These are phyloP conservation scores for Acomys russatus DNA, from an alignment of 2,797 vertebrate species.

Conservation along the genomic window DNA sequence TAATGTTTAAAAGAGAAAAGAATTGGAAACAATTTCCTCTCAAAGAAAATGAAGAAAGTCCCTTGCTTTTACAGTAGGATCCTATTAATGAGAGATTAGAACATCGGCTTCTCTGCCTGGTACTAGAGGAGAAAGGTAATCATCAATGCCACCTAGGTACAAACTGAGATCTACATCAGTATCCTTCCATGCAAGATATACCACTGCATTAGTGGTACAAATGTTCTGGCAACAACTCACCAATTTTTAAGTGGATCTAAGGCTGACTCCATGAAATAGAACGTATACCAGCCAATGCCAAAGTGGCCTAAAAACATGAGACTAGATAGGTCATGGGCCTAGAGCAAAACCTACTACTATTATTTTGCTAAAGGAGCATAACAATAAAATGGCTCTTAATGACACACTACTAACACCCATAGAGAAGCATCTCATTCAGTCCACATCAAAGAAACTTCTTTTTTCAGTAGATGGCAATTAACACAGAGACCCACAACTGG, in stretches of 20 bases:
- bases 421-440: neutral
- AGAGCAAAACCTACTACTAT: neutral
- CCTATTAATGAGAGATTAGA: neutral
- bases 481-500: neutral
- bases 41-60: slow-evolving; percentile 17
- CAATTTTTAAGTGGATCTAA: neutral
- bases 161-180: neutral
- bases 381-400: neutral
- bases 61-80: neutral
- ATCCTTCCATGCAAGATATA: neutral
- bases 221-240: neutral
- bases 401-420: neutral
- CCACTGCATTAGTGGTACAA: neutral
- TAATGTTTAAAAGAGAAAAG: slow-evolving; percentile 58
- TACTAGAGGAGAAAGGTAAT: neutral
- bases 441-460: neutral
- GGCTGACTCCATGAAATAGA: neutral
- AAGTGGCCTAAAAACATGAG: neutral
- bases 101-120: neutral
- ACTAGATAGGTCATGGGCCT: neutral
- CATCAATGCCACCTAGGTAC: neutral
- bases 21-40: neutral
- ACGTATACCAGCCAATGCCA: neutral
- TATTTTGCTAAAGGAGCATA: neutral
- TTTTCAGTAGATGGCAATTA: neutral